These are phyloP conservation scores for Pachymerium ferrugineum DNA, from an alignment of 2,888 invertebrate species.

Conservation along the genomic window DNA sequence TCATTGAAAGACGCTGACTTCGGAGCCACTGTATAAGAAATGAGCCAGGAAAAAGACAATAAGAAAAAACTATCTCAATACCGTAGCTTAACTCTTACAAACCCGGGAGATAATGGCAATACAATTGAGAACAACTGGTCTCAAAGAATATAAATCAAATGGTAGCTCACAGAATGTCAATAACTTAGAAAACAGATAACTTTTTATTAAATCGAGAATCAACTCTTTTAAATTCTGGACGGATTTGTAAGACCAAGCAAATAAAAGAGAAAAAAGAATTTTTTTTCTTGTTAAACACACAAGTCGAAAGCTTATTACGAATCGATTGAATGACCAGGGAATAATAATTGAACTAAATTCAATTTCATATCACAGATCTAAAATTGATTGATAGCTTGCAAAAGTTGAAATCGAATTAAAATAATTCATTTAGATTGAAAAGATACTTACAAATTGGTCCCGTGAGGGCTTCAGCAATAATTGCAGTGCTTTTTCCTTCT, in stretches of 20 bases:
- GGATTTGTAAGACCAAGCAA: not conserved
- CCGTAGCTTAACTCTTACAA: conserved; percentile 19
- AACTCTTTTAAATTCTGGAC: not conserved
- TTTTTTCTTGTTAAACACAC: too few relatives aligned
- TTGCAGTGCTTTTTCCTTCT: conserved; percentile 44
- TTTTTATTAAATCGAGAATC: conserved; percentile 15
- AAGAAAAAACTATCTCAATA: conserved; percentile 13
- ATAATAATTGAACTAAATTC: too few relatives aligned
- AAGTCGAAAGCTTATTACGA: not conserved
- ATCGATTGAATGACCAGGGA: too few relatives aligned
- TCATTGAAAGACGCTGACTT: conserved; percentile 44
- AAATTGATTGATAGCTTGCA: not conserved
- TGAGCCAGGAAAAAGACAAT: conserved; percentile 18
- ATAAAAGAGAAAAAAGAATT: not conserved
- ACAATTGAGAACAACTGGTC: conserved; percentile 27
- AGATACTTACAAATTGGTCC: conserved; percentile 30
- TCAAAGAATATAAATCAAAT: conserved; percentile 22
- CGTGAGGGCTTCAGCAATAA: conserved; percentile 27
- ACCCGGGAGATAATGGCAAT: conserved; percentile 11
- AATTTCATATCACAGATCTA: not conserved
- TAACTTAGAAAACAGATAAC: not conserved
- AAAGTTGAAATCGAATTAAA: not conserved
- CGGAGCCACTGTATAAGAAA: conserved; percentile 29
- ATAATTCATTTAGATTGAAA: too few relatives aligned
- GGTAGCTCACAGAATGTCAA: not conserved